Conservation (phyloP, 1,140 invertebrate genomes). For the Coptotermes formosanus region DNA sequence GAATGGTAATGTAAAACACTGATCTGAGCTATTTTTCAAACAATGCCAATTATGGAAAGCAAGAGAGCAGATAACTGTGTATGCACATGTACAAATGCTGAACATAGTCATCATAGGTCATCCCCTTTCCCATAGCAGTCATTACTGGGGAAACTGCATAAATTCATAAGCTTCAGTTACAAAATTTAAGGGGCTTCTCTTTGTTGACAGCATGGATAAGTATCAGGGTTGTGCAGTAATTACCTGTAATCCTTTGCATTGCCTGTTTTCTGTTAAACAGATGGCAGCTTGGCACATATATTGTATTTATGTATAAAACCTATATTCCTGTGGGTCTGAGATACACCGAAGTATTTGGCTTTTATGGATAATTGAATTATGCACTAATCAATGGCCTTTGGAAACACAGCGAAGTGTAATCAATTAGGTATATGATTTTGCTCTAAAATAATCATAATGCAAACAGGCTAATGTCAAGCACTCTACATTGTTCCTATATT, state of each 20-base stretch:
- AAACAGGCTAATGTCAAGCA: neutral
- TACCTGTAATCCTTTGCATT: neutral
- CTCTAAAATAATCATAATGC: neutral
- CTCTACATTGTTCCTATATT: neutral
- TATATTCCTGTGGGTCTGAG: neutral
- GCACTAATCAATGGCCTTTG: conserved; percentile 4
- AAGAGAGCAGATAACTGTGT: neutral
- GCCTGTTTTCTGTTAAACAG: neutral
- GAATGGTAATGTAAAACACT: neutral
- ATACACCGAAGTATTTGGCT: neutral
- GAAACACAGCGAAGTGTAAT: neutral
- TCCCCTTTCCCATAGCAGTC: neutral
- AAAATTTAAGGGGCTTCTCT: neutral
- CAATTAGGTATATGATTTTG: neutral
- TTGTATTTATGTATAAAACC: neutral
- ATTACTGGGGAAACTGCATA: neutral
- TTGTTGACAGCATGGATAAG: neutral
- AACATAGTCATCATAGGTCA: neutral
- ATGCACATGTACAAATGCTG: neutral
- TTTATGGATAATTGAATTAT: neutral
- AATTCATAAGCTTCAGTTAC: neutral
- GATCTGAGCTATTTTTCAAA: conserved; percentile 1
- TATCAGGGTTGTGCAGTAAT: neutral
- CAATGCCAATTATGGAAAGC: neutral
- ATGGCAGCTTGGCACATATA: neutral